phyloP scores from a whole-genome alignment of 2,888 invertebrate species.

The Andrena marginata region DNA sequence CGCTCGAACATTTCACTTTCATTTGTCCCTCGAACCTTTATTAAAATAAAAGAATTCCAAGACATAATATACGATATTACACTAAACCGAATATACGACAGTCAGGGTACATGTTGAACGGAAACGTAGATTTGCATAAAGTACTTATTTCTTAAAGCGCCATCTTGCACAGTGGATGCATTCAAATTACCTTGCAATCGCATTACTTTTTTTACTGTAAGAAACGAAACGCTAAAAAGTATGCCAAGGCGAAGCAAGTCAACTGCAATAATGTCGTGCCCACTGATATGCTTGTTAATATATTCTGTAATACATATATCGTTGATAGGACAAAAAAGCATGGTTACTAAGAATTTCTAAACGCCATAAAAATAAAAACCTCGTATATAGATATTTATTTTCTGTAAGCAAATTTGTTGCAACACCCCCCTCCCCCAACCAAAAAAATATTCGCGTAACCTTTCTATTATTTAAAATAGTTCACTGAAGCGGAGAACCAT shows the following conservation, averaged over 20 bases:
- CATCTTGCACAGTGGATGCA: constrained; percentile 1
- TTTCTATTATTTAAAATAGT: too few species aligned
- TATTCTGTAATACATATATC: neutral
- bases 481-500: too few species aligned
- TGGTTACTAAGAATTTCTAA: neutral
- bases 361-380: too few species aligned
- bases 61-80: neutral
- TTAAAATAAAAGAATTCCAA: too few species aligned
- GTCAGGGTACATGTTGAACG: constrained; percentile 8
- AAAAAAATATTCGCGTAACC: too few species aligned
- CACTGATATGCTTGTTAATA: constrained; percentile 18
- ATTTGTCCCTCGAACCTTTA: too few species aligned
- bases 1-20: too few species aligned
- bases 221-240: constrained; percentile 38
- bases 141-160: constrained; percentile 24
- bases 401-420: too few species aligned
- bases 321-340: constrained; percentile 2
- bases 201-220: constrained; percentile 7
- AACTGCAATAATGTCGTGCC: constrained; percentile 11
- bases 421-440: too few species aligned
- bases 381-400: too few species aligned
- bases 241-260: constrained; percentile 46
- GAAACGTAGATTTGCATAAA: constrained; percentile 39
- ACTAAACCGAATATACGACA: constrained; percentile 2
- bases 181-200: constrained; percentile 29